Conservation (phyloP, 1,140 invertebrate species). For the Papilio aristodemus region DNA sequence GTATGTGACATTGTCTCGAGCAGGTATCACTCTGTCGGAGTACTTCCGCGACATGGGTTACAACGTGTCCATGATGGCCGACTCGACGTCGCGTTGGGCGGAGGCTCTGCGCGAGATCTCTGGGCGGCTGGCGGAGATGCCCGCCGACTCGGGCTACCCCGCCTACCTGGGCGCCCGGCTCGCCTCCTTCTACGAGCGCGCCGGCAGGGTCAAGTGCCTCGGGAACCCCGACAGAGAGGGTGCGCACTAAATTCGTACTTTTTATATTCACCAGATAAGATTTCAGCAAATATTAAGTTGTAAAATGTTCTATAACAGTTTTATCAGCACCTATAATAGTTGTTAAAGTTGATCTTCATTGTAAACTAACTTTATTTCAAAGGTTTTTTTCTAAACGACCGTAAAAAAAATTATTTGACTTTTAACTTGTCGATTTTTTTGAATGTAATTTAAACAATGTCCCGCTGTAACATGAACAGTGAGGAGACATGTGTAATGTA, state of each 20-base stretch:
- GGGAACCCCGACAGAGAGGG: constrained; percentile 98
- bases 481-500: too few species aligned
- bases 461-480: too few species aligned
- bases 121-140: constrained; percentile 99
- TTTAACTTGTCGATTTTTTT: too few species aligned
- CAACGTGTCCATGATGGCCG: constrained; percentile 99
- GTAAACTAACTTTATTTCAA: too few species aligned
- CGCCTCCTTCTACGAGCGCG: constrained; percentile 99
- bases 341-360: too few species aligned
- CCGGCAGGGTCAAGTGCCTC: constrained; percentile 97
- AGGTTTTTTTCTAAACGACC: too few species aligned
- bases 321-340: too few species aligned
- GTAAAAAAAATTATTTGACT: too few species aligned
- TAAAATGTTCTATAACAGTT: too few species aligned
- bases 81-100: constrained; percentile 99
- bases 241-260: constrained; percentile 36
- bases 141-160: constrained; percentile 99
- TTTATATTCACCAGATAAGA: too few species aligned
- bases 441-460: too few species aligned
- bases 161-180: constrained; percentile 98
- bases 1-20: too few species aligned
- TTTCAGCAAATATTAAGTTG: not conserved
- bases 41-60: constrained; percentile 99
- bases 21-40: constrained; percentile 97
- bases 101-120: constrained; percentile 99